These are phyloP conservation scores for Megalurothrips usitatus DNA, from an alignment of 2,888 invertebrate genomes.

Conservation along the genomic window DNA sequence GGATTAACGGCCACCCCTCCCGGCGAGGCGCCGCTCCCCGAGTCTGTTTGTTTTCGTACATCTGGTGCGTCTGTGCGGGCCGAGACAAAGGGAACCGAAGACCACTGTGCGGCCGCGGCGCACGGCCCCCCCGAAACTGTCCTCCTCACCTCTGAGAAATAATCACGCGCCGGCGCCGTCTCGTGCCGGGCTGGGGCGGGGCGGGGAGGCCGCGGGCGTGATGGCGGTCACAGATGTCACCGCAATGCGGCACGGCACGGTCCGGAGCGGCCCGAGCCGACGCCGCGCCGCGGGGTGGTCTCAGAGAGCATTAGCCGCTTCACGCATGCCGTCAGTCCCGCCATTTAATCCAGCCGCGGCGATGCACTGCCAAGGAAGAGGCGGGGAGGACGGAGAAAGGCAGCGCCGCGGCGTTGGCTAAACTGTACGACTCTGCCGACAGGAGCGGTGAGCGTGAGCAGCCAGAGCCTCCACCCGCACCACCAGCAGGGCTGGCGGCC, in stretches of 20 bases:
- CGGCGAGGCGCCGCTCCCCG: too few relatives aligned
- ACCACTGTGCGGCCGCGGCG: too few relatives aligned
- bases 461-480: background rate
- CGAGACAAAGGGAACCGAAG: too few relatives aligned
- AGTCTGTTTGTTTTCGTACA: too few relatives aligned
- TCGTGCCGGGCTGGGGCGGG: background rate
- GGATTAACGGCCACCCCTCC: too few relatives aligned
- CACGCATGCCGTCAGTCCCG: background rate
- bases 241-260: background rate
- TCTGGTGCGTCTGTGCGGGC: too few relatives aligned
- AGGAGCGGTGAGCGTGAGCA: background rate
- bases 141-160: too few relatives aligned
- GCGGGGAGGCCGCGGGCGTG: background rate
- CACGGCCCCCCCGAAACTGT: too few relatives aligned
- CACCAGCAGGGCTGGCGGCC: background rate
- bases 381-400: background rate
- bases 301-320: background rate
- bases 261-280: background rate
- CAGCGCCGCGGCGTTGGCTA: background rate
- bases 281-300: background rate
- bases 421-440: background rate
- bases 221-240: background rate
- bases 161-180: background rate
- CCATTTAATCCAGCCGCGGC: background rate
- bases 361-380: background rate